Base-by-base conservation (phyloP, 2,113 vertebrate genomes). In the Bos indicus region DNA sequence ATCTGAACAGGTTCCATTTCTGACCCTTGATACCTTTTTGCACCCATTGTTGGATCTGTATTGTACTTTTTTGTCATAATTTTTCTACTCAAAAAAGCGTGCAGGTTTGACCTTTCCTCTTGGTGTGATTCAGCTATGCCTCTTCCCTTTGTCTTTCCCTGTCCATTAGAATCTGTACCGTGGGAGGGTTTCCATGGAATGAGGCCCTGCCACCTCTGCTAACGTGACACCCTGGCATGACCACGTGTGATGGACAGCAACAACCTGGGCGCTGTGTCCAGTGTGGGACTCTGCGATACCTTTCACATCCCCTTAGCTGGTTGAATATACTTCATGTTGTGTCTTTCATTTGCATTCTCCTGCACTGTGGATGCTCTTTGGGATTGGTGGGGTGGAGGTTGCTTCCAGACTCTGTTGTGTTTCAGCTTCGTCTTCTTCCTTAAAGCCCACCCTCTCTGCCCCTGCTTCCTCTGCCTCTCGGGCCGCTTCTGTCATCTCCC, bases 171-270 rank as follows among this genome's bases (percentile, higher is more conserved):
- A 16, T 43, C 54, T 71, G 13, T 14, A 46, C 26, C 2, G 7
- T 21, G 30, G 43, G 59, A 82, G 51, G n/a, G 57, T 57, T 62
- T 92, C 48, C 4, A 0, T 28, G 54, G 46, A 91, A 23, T 10
- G 13, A 77, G 25, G 46, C n/a, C 36, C 67, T 16, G 57, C 64
- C 43, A n/a, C 54, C 43, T 60, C 16, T 59, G 54, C 36, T 56
- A 60, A 74, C 7, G 43, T 51, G 3, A 33, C 2, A 6, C 19
- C 1, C 28, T n/a, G 71, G 33, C 17, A 0, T 46, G 43, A 25
- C 81, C 81, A 4, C 1, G 3, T 15, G 2, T 52, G 17, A 0
- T 59, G 26, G 4, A 0, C 2, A 40, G n/a, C 11, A 3, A 16
- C 52, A 11, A 36, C 12, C 25, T 2, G 26, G 51, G 12, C 13